Evolutionary conservation across 2,113 vertebrate species (phyloP).

Genomic region (Petroica traversi): DNA sequence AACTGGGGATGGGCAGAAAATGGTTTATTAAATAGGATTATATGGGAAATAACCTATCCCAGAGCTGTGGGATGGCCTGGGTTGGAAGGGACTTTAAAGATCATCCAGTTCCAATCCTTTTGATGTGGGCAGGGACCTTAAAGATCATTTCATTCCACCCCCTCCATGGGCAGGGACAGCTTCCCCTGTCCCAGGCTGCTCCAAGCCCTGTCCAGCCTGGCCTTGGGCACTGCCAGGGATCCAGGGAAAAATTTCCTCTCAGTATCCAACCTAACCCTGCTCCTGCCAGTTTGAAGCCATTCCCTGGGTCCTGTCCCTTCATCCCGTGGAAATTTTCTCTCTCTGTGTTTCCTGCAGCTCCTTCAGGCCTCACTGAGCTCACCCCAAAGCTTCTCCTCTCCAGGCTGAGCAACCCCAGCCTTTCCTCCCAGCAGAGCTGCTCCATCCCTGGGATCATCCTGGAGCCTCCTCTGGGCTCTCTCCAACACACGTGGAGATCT

Average conservation of each 20-base stretch:
- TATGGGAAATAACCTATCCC: neutral
- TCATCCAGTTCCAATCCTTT: neutral
- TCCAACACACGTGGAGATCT: neutral
- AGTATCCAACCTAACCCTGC: rapidly evolving
- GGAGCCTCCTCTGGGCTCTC: rapidly evolving
- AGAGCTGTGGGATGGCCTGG: neutral
- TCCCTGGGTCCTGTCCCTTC: rapidly evolving
- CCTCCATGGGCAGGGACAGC: rapidly evolving
- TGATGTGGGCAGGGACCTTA: rapidly evolving
- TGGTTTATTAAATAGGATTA: neutral
- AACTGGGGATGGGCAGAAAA: neutral
- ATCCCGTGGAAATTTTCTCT: rapidly evolving
- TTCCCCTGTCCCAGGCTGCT: rapidly evolving
- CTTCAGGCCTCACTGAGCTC: neutral
- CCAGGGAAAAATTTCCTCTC: neutral
- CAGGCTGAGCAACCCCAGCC: neutral
- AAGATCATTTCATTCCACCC: no score
- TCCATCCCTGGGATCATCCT: neutral
- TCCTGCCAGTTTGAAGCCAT: neutral
- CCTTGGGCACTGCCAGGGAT: neutral
- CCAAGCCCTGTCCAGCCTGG: rapidly evolving
- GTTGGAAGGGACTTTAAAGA: neutral
- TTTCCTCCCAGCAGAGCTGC: neutral
- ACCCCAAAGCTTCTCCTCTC: neutral
- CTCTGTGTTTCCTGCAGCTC: neutral